phyloP scores from a whole-genome alignment of 1,140 invertebrate genomes.

The Nebria ingens region DNA sequence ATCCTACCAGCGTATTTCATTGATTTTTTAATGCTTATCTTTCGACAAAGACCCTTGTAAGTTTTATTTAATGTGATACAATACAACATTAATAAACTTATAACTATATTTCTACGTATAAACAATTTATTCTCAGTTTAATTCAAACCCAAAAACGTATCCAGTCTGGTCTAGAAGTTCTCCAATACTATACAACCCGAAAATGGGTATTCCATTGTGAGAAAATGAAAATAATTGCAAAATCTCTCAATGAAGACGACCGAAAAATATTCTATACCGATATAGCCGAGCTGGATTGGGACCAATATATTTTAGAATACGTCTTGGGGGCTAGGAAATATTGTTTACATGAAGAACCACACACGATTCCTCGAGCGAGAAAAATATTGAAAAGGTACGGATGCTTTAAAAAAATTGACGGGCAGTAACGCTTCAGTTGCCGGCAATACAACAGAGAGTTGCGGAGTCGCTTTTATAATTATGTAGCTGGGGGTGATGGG shows the following conservation, averaged over 20 bases:
- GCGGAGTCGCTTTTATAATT: no score
- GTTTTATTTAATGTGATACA: no score
- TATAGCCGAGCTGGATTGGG: slow-evolving; percentile 51
- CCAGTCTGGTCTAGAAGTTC: slow-evolving; percentile 47
- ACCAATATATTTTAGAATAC: slow-evolving; percentile 56
- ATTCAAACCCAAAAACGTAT: slow-evolving; percentile 54
- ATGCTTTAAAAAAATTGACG: slow-evolving; percentile 13
- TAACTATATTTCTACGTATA: background rate
- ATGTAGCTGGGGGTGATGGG: no score
- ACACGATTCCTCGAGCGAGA: slow-evolving; percentile 59
- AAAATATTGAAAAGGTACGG: slow-evolving; percentile 42
- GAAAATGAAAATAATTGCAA: slow-evolving; percentile 50
- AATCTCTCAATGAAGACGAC: slow-evolving; percentile 47
- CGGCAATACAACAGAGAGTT: no score
- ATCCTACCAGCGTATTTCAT: slow-evolving; percentile 72
- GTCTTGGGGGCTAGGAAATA: slow-evolving; percentile 62
- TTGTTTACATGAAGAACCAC: slow-evolving; percentile 64
- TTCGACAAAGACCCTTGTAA: slow-evolving; percentile 70
- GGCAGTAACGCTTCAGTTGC: background rate
- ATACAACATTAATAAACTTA: no score
- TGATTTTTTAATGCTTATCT: slow-evolving; percentile 53
- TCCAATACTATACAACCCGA: slow-evolving; percentile 80
- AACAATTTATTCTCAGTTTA: slow-evolving; percentile 39
- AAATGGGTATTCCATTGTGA: slow-evolving; percentile 74
- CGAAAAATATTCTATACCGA: slow-evolving; percentile 45